Percentiles rank a stretch among this genome's conserved stretches.
phyloP scores from a whole-genome alignment of 2,113 vertebrate genomes.

The Sceloporus undulatus region DNA sequence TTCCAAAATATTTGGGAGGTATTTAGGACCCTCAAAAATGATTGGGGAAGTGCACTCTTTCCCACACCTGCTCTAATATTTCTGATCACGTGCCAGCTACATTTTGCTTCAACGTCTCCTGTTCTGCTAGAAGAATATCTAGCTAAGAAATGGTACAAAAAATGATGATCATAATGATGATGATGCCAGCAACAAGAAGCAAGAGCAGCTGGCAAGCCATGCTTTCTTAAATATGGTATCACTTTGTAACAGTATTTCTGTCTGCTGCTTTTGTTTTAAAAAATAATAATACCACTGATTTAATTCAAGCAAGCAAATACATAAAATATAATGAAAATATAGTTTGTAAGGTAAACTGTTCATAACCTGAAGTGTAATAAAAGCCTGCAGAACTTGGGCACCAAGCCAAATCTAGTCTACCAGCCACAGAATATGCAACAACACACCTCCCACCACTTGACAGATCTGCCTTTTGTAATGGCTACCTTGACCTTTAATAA shows the following conservation, averaged over 20 bases:
- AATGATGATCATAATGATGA: not conserved
- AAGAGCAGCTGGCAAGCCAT: not conserved
- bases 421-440: too few relatives aligned
- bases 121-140: not conserved
- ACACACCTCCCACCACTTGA: too few relatives aligned
- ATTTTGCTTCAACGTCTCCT: not conserved
- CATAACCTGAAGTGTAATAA: slow-evolving; percentile 9
- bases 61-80: too few relatives aligned
- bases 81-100: not conserved
- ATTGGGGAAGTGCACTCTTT: too few relatives aligned
- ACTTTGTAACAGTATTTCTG: not conserved
- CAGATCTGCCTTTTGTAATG: too few relatives aligned
- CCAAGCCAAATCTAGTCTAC: not conserved
- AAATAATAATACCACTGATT: not conserved
- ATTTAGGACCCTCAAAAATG: too few relatives aligned
- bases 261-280: not conserved
- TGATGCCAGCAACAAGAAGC: not conserved
- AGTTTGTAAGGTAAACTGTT: not conserved
- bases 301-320: slow-evolving; percentile 28
- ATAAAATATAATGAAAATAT: slow-evolving; percentile 32
- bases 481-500: too few relatives aligned
- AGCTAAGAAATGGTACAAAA: not conserved
- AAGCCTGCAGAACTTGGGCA: not conserved
- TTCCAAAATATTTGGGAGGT: too few relatives aligned
- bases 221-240: not conserved